phyloP scores from a whole-genome alignment of 2,113 vertebrate species.

The Macaca mulatta region DNA sequence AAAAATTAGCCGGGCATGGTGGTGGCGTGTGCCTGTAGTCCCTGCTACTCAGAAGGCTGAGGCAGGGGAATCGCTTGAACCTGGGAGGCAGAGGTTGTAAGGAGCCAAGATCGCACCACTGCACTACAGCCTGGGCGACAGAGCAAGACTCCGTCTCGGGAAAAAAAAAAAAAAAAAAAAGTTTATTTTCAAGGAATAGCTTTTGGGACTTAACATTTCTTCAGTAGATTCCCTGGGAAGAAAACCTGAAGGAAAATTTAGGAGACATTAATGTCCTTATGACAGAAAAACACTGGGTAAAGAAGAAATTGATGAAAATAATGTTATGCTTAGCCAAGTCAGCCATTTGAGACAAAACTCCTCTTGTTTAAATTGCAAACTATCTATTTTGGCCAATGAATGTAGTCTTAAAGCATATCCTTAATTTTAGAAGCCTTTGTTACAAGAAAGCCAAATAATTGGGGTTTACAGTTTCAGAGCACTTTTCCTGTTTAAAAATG shows the following conservation, averaged over 20 bases:
- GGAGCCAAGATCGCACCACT: no score
- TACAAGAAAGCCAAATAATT: slow-evolving; percentile 43
- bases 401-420: slow-evolving; percentile 30
- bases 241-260: slow-evolving; percentile 32
- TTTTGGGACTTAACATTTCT: slow-evolving; percentile 1
- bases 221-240: background rate
- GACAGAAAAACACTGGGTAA: slow-evolving; percentile 38
- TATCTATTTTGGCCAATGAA: slow-evolving; percentile 48
- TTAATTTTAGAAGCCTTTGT: slow-evolving; percentile 67
- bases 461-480: slow-evolving; percentile 22
- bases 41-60: no score
- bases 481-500: slow-evolving; percentile 16
- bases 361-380: slow-evolving; percentile 44
- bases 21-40: fast-evolving
- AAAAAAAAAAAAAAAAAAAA: background rate
- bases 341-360: slow-evolving; percentile 34
- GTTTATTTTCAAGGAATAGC: slow-evolving; percentile 27
- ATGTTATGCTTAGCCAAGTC: background rate
- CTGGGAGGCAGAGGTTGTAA: no score
- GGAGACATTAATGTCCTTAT: slow-evolving; percentile 21
- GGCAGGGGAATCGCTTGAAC: no score
- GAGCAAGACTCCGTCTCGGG: no score
- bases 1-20: no score
- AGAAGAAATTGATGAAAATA: slow-evolving; percentile 54
- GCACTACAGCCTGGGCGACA: no score